These are phyloP conservation scores for Drosophila bocki DNA, from an alignment of 1,140 invertebrate species.

Conservation along the genomic window DNA sequence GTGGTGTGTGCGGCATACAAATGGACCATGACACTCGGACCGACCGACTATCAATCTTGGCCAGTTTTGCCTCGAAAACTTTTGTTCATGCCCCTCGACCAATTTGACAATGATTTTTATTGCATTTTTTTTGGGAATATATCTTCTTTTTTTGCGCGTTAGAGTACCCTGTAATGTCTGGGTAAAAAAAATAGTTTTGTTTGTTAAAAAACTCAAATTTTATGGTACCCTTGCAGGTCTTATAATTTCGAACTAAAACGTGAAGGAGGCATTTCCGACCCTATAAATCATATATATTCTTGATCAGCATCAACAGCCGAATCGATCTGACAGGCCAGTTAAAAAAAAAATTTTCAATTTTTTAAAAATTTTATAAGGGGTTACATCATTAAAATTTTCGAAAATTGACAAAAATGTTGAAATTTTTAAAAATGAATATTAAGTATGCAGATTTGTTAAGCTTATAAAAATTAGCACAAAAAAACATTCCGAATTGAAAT, in stretches of 20 bases:
- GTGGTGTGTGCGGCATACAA: slow-evolving; percentile 61
- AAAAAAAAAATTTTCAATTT: not conserved
- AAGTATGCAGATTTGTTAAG: too few relatives aligned
- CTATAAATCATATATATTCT: not conserved
- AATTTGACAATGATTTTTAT: slow-evolving; percentile 69
- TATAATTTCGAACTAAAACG: not conserved
- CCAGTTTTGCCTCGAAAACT: slow-evolving; percentile 33
- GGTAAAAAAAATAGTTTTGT: not conserved
- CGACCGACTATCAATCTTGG: slow-evolving; percentile 70
- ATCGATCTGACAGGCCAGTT: not conserved
- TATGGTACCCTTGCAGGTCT: not conserved
- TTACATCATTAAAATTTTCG: too few relatives aligned
- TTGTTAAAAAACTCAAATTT: too few relatives aligned
- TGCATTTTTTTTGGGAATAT: slow-evolving; percentile 54
- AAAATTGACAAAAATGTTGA: too few relatives aligned
- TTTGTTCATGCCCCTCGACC: slow-evolving; percentile 44
- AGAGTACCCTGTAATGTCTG: not conserved
- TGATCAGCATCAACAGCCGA: not conserved
- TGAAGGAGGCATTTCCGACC: not conserved
- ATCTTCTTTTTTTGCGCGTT: slow-evolving; percentile 5
- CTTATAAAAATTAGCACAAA: too few relatives aligned
- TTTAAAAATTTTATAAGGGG: too few relatives aligned
- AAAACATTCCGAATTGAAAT: too few relatives aligned
- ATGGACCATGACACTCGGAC: slow-evolving; percentile 52
- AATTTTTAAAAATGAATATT: too few relatives aligned